Base-by-base conservation (phyloP, 35 echinoderm and acorn worm species). In the Chiridota heheva region DNA sequence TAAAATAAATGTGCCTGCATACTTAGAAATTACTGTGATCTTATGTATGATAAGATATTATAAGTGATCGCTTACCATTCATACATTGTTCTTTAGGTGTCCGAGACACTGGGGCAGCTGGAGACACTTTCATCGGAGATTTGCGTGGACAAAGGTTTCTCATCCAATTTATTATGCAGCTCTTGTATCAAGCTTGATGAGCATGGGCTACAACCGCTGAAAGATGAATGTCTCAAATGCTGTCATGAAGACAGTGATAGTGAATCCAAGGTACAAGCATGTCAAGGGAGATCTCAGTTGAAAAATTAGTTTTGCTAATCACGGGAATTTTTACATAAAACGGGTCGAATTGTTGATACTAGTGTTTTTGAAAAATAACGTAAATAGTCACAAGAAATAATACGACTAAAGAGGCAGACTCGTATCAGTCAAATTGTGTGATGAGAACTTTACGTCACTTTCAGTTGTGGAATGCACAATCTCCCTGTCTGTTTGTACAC, bases 111-210 rank as follows among this genome's bases (percentile, higher is more conserved):
- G 4, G 90, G 69, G 15, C 78, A 87, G 58, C 25, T 87, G 63
- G 90, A 88, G 58, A 62, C 28, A 18, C 64, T 86, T 17, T 40
- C 84, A 25, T 44, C 70, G 49, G 84, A 88, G 13, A 37, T 88
- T 18, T 93, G 90, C 47, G 26, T 81, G 15, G 67, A 82, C 8
- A 34, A 44, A 18, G 94, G 94, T 20, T 88, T 97, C 68, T 91
- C 94, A 38, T 91, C 94, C 17, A 91, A 88, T 63, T 85, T 97
- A 2, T 60, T 97, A 2, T 97, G 94, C 35, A 97, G 94, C 58
- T 84, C 73, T 4, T 97, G 94, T 76, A 60, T 63, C 22, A 74
- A 41, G 34, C 77, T 97, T 22, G 27, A 36, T 24, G 80, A 85
- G 15, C 88, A 84, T 44, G 57, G 85, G 15, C 75, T 97, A 42